Percentiles rank a stretch among this genome's conserved stretches.
These are phyloP conservation scores for Meloidogyne hapla DNA, from an alignment of 1,140 invertebrate species.

Conservation along the genomic window DNA sequence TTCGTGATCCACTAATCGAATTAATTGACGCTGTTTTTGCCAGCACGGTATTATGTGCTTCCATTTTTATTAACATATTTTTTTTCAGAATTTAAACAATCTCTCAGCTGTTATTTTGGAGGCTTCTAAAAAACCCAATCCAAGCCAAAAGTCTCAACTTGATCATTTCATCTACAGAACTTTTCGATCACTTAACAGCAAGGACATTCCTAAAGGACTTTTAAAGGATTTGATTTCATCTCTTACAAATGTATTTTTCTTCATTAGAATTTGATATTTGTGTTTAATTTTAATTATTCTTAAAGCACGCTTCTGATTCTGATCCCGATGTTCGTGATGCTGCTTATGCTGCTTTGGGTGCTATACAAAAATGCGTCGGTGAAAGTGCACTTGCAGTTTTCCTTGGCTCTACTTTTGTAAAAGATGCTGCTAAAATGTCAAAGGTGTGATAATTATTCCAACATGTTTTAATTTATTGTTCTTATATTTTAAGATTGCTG, in stretches of 20 bases:
- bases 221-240: slow-evolving; percentile 27
- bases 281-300: too few species aligned
- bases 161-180: slow-evolving; percentile 35
- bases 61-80: background rate
- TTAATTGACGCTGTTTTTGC: slow-evolving; percentile 73
- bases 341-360: slow-evolving; percentile 79
- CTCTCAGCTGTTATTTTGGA: slow-evolving; percentile 81
- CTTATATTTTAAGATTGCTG: slow-evolving; percentile 25
- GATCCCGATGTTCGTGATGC: slow-evolving; percentile 66
- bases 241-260: slow-evolving; percentile 17
- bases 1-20: slow-evolving; percentile 72
- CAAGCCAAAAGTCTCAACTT: slow-evolving; percentile 33
- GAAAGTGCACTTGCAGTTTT: slow-evolving; percentile 85
- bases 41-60: slow-evolving; percentile 37
- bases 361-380: slow-evolving; percentile 87
- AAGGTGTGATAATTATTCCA: too few species aligned
- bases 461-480: slow-evolving; percentile 25
- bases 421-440: slow-evolving; percentile 81
- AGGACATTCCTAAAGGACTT: slow-evolving; percentile 28
- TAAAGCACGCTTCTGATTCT: slow-evolving; percentile 38
- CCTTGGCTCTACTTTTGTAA: slow-evolving; percentile 75
- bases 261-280: background rate
- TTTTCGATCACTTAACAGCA: slow-evolving; percentile 21
- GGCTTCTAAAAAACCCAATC: slow-evolving; percentile 70
- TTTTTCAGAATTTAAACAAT: slow-evolving; percentile 73